Evolutionary conservation across 2,113 vertebrate species (phyloP).

Genomic region (Aix galericulata): DNA sequence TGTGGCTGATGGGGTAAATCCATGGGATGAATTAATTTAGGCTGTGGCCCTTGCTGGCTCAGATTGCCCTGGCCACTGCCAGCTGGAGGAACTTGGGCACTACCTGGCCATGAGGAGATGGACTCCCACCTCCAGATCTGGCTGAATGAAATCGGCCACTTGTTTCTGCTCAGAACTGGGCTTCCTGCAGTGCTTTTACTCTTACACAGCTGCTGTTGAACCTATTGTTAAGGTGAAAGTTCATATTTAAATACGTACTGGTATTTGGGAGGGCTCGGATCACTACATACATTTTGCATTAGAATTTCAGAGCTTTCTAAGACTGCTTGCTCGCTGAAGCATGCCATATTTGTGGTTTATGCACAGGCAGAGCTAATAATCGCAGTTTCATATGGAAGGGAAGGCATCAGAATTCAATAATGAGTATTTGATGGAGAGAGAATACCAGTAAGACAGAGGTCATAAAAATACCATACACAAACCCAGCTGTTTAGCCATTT

Average conservation of each 20-base stretch:
- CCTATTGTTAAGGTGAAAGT: background rate
- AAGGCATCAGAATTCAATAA: background rate
- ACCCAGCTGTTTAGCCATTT: slow-evolving; percentile 37
- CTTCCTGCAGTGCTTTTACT: background rate
- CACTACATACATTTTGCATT: background rate
- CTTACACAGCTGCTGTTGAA: background rate
- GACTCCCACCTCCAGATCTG: background rate
- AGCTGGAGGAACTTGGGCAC: background rate
- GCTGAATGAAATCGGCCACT: background rate
- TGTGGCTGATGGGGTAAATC: background rate
- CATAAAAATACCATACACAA: slow-evolving; percentile 29
- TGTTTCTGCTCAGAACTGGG: background rate
- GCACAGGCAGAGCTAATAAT: background rate
- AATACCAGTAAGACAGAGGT: slow-evolving; percentile 14
- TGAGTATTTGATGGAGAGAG: background rate
- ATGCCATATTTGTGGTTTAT: background rate
- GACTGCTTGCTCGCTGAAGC: background rate
- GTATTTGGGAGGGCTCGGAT: background rate
- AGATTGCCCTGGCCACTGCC: background rate
- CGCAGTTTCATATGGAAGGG: slow-evolving; percentile 6
- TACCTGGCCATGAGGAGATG: background rate
- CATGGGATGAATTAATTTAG: background rate
- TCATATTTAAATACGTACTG: background rate
- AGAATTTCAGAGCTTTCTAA: background rate
- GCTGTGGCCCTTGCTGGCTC: background rate